Conservation (phyloP, 2,113 vertebrate species). For the Actenoides hombroni region DNA sequence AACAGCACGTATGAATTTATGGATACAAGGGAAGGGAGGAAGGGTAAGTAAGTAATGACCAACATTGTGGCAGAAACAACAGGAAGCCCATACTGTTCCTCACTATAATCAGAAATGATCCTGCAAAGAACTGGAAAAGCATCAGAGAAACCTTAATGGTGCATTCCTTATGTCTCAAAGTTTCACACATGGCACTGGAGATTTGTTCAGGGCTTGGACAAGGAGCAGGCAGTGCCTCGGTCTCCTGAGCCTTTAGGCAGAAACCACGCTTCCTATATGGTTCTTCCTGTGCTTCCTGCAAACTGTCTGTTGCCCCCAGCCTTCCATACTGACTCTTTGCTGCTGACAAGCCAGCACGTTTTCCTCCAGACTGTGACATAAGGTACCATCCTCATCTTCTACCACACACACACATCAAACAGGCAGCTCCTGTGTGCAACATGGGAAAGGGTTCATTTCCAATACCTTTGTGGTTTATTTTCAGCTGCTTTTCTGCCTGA, state of each 20-base stretch:
- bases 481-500: neutral
- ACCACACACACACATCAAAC: constrained; percentile 48
- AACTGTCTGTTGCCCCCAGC: constrained; percentile 48
- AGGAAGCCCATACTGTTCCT: neutral
- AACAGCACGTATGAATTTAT: neutral
- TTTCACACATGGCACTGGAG: neutral
- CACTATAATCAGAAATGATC: neutral
- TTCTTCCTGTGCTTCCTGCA: constrained; percentile 41
- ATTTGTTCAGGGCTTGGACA: neutral
- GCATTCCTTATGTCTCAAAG: rapidly evolving
- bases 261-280: neutral
- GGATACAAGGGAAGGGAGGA: neutral
- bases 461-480: neutral
- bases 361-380: constrained; percentile 62
- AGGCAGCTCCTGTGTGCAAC: constrained; percentile 51
- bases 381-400: neutral
- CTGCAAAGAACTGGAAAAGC: neutral
- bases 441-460: neutral
- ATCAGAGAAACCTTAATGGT: neutral
- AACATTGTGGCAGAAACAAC: neutral
- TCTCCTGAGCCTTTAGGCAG: neutral
- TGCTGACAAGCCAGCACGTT: constrained; percentile 60
- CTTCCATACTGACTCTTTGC: constrained; percentile 19
- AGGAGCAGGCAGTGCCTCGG: neutral
- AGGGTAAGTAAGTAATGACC: neutral